Evolutionary conservation across 2,888 invertebrate genomes (phyloP), one percentile per base, ranked within the genome.

Genomic region (Himalopsyche anomala): DNA sequence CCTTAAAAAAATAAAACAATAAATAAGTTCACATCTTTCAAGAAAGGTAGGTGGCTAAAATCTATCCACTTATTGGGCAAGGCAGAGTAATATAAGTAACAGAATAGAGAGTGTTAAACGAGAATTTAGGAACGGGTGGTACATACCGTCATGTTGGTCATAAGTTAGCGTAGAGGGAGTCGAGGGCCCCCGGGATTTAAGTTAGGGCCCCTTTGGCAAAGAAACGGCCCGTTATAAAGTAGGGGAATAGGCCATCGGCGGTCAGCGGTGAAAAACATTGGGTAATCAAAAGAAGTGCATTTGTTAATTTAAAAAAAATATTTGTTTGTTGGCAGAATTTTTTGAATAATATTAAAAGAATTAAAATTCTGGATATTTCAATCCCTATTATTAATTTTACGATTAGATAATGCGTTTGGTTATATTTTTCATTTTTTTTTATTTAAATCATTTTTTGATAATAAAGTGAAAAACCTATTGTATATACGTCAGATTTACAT

Each of bases 61-160:
- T n/a, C 15, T 51, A 19, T 19, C 15, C 62, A 62, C 5, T 19
- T 19, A 19, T 62, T 62, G 62, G 62, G 28, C 28, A 1, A 19
- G 62, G 62, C 28, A 12, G 8, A 19, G 28, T 9, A 62, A 62
- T 62, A 62, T 28, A 19, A 19, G 11, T 62, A 62, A 62, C 62
- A 62, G 62, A 19, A 62, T 62, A 62, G 62, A 62, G 28, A n/a
- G 62, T 62, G 62, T 62, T 62, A 62, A 62, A 19, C 19, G 62
- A 62, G 62, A 62, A 62, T 62, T 62, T 62, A 19, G 62, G 62
- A 62, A 62, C 8, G 28, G 17, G 62, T 19, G 6, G 62, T 62
- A 62, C 62, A 62, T 62, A 62, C 62, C 62, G 62, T 62, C 62
- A 62, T 62, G 62, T 62, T 62, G 62, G 62, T 62, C 62, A 62